Evolutionary conservation across 2,888 invertebrate species (phyloP), one percentile per base, ranked within the genome.

Genomic region (Phyllotreta cruciferae): DNA sequence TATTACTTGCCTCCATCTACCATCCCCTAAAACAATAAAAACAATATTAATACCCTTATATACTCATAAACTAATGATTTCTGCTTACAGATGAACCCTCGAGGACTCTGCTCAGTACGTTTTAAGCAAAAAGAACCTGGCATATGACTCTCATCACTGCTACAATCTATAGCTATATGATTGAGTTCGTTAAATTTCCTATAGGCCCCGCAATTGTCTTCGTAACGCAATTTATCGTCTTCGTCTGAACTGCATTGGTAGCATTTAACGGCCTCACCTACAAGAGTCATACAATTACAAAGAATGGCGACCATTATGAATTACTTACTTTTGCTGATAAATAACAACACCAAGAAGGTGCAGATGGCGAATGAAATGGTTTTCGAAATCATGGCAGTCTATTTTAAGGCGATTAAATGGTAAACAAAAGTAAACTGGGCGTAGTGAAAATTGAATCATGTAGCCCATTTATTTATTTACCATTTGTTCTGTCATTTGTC

Each of bases 101-200:
- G 89, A 0, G 96, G 96, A 63, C 97, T 92, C 79, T 98, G 97
- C 75, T 95, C 94, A 1, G 94, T 92, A 24, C 93, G 86, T 83
- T 98, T 98, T 86, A 96, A 93, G 80, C 98, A 98, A 81, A 98
- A 97, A 1, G 96, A 94, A 6, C 97, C 98, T 14, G 96, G 96
- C 83, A 93, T 93, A 70, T 93, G 88, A 42, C 96, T 94, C 80
- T 97, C 96, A 77, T 96, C 96, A 77, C 92, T 94, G 77, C 90
- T 93, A 79, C 98, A 98, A 76, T 98, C 96, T 1, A 96, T 90
- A 7, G 96, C 88, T 70, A 96, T 92, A 79, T 97, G 93, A 68
- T 90, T 88, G 9, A 90, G 86, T 73, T 86, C 89, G 78, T 97
- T 92, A 78, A 98, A 98, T 71, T 83, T 87, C 68, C 85, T 87